Base-by-base conservation (phyloP, 2,113 vertebrate genomes). In the Piprites chloris region DNA sequence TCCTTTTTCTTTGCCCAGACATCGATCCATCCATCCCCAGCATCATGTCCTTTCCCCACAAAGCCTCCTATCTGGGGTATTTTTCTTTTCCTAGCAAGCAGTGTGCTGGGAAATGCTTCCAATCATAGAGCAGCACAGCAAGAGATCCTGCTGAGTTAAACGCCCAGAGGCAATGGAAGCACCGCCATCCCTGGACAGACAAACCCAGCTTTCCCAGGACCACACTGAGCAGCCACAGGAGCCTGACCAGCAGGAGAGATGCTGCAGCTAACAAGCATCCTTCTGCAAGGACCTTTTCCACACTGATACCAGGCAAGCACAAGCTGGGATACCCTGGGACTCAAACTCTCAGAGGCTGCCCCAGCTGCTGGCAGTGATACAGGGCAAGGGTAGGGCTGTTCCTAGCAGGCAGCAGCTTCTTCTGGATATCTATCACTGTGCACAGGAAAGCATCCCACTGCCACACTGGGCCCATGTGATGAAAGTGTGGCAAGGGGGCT, bases 261-360 rank as follows among this genome's bases (percentile, higher is more conserved):
- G 71, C 66, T 79, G 56, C 47, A 72, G 74, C 50, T 90, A 49
- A 55, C 6, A 4, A 84, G 20, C 56, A 59, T 87, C 62, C 46
- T 63, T 92, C 85, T 66, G 55, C 52, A 21, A 37, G 61, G 47
- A 17, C 17, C 20, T 21, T 69, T 74, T 87, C 69, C 74, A 77
- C 3, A 9, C 0, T 2, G 59, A 61, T 74, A 68, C 50, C 1
- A 6, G 75, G 47, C 0, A 0, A 62, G 28, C 8, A 33, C 23
- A 37, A 71, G 18, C 55, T 78, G 82, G n/a, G 42, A 19, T 49
- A 19, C 13, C 23, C 42, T 16, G 46, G n/a, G 15, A 89, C 19
- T 20, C 44, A 27, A 49, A 58, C 9, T 14, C 19, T 21, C 3
- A 5, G 52, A 1, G 14, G 72, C 84, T 83, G 32, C 9, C 23